Evolutionary conservation across 2,113 vertebrate genomes (phyloP), one percentile per base, ranked within the genome.

Genomic region (Clinocottus analis): DNA sequence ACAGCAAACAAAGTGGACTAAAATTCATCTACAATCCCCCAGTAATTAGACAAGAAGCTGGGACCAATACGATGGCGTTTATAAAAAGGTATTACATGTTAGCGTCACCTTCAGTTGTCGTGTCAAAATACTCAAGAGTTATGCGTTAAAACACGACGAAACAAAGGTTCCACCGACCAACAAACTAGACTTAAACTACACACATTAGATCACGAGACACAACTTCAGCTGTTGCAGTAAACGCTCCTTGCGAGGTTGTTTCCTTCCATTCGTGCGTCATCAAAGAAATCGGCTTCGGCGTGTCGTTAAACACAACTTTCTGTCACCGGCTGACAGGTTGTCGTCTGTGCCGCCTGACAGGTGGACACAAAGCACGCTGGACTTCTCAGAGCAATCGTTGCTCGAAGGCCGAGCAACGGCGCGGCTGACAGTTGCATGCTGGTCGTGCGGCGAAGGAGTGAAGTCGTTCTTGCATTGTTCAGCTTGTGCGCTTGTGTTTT

Each of bases 371-470:
- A 90, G 76, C 83, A 78, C 73, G 68, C 70, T 83, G 63, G 75
- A 87, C 64, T 84, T 60, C 82, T 69, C 75, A 80, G 69, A 82
- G 80, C 84, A 90, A 75, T 86, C 84, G 85, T 83, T 77, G 83
- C 69, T 82, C 0, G 31, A 80, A n/a, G 86, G 80, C 69, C 0
- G 65, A 82, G 83, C 83, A 75, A 53, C 70, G 33, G 72, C 80
- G 85, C 76, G 77, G 62, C 74, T 82, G 78, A 85, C 81, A 77
- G 78, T 21, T 59, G 80, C 77, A 75, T 61, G 39, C 76, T 67
- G 79, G 58, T 83, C 76, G 25, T 84, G 82, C 68, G 25, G 79
- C 41, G 9, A 72, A 63, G 55, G 31, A 59, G 43, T 31, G 17
- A 12, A 27, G 25, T 81, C 45, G 59, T 49, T 60, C 53, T 4